These are phyloP conservation scores for Naso thynnoides DNA, from an alignment of 2,797 vertebrate genomes.

Conservation along the genomic window DNA sequence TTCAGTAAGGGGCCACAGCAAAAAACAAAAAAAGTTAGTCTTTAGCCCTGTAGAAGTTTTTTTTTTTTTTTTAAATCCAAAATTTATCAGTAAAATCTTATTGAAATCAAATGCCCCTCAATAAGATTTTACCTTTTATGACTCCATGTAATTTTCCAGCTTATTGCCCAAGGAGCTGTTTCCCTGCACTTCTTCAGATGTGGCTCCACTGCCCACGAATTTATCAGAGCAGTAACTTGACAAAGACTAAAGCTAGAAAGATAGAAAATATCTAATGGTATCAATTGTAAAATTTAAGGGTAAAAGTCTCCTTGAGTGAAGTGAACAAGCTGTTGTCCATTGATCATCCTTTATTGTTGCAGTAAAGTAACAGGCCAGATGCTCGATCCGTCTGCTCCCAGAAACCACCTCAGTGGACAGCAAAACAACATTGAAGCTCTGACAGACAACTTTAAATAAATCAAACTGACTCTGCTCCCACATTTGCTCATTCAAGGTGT, in stretches of 20 bases:
- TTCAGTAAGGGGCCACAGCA: too few species aligned
- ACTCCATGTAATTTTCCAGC: background rate
- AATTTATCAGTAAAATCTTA: too few species aligned
- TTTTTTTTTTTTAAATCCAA: too few species aligned
- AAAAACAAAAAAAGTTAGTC: too few species aligned
- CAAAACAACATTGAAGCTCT: background rate
- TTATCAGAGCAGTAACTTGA: conserved; percentile 11
- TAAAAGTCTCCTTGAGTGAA: conserved; percentile 28
- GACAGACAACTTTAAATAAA: background rate
- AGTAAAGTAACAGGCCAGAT: conserved; percentile 26
- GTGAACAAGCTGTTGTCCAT: conserved; percentile 18
- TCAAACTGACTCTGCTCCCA: background rate
- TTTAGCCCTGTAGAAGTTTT: too few species aligned
- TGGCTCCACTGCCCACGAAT: background rate
- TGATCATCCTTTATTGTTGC: conserved; percentile 33
- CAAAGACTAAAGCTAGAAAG: conserved; percentile 23
- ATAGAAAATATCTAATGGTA: conserved; percentile 6
- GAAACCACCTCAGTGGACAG: background rate
- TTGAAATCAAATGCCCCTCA: background rate
- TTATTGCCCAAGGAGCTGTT: background rate
- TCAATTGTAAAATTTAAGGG: conserved; percentile 25
- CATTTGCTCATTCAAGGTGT: background rate
- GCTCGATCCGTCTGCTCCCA: conserved; percentile 8
- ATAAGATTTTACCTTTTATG: background rate
- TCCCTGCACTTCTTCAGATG: conserved; percentile 1